A percentile compares a stretch with the other conserved stretches of the same genome.
phyloP scores from a whole-genome alignment of 1,140 invertebrate genomes.

The Delia radicum region DNA sequence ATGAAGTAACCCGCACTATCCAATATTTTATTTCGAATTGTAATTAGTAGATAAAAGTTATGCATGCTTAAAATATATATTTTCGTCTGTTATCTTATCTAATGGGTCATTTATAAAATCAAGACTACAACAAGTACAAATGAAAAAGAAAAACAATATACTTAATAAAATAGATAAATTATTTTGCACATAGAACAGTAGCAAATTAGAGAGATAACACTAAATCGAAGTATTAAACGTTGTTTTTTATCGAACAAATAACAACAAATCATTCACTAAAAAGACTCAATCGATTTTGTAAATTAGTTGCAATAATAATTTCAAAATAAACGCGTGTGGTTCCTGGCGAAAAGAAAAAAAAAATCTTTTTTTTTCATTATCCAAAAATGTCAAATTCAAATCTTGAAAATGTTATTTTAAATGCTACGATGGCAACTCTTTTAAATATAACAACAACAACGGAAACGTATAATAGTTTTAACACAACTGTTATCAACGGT shows the following conservation, averaged over 20 bases:
- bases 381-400: not conserved
- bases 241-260: not conserved
- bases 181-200: not conserved
- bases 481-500: not conserved
- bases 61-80: not conserved
- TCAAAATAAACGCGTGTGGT: not conserved
- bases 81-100: not conserved
- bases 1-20: too few species aligned
- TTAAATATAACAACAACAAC: not conserved
- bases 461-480: not conserved
- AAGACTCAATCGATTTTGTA: not conserved
- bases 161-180: not conserved
- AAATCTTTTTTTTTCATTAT: too few species aligned
- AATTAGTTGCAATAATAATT: not conserved
- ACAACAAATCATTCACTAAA: not conserved
- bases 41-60: not conserved
- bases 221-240: conserved; percentile 12
- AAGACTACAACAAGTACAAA: not conserved
- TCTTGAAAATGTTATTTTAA: not conserved
- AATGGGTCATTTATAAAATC: not conserved
- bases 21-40: too few species aligned
- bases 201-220: not conserved
- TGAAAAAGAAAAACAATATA: conserved; percentile 15
- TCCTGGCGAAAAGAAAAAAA: not conserved
- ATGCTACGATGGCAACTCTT: not conserved